Conservation (phyloP, 2,797 vertebrate species). For the Champsocephalus gunnari region DNA sequence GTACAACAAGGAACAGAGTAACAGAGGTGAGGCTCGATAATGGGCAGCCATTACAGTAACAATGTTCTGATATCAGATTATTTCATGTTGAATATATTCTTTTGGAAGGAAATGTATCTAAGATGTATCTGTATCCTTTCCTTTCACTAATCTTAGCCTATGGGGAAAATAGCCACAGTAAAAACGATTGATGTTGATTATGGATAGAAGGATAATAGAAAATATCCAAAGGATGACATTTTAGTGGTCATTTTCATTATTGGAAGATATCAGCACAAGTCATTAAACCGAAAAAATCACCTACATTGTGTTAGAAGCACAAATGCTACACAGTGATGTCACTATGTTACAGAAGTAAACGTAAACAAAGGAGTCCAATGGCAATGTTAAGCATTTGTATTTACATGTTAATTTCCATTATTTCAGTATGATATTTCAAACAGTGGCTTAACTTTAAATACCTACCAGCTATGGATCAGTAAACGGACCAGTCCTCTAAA, state of each 20-base stretch:
- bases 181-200: no score
- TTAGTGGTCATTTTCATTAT: no score
- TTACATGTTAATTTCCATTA: neutral
- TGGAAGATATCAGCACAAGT: no score
- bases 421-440: neutral
- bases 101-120: neutral
- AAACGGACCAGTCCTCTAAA: neutral
- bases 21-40: neutral
- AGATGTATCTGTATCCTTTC: no score
- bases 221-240: no score
- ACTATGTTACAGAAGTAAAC: no score
- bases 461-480: neutral
- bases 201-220: no score
- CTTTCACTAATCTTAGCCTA: neutral
- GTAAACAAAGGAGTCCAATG: no score
- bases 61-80: conserved; percentile 7
- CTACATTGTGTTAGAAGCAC: no score
- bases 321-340: no score
- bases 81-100: conserved; percentile 19
- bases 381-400: no score
- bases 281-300: no score
- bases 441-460: neutral
- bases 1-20: neutral
- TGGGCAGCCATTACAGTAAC: conserved; percentile 16
- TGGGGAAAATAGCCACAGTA: neutral